These are phyloP conservation scores for Macroglossus sobrinus DNA, from an alignment of 2,113 vertebrate species.

Conservation along the genomic window DNA sequence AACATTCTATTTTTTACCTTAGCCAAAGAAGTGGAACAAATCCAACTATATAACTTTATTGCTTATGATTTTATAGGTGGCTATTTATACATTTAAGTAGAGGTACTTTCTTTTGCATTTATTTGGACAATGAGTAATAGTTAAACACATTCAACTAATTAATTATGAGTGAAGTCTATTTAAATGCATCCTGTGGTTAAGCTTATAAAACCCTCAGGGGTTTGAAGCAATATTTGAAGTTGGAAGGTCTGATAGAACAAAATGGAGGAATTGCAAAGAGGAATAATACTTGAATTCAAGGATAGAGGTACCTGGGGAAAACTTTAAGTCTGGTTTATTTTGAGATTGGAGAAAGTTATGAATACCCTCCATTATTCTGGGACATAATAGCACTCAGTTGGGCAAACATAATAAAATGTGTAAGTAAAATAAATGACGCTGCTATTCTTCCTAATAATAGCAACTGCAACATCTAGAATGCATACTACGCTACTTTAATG, in stretches of 20 bases:
- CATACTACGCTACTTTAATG: constrained; percentile 13
- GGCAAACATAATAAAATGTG: constrained; percentile 60
- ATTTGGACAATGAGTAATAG: constrained; percentile 54
- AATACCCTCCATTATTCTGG: constrained; percentile 61
- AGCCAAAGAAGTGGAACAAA: constrained; percentile 32
- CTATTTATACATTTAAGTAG: not conserved
- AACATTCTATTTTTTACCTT: constrained; percentile 59
- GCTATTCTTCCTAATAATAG: constrained; percentile 44
- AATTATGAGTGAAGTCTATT: constrained; percentile 63
- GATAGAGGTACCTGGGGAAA: constrained; percentile 23
- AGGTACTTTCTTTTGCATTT: constrained; percentile 55
- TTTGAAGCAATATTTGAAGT: constrained; percentile 62
- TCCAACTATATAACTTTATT: constrained; percentile 20
- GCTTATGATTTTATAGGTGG: constrained; percentile 35
- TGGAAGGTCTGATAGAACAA: constrained; percentile 44
- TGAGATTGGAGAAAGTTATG: constrained; percentile 46
- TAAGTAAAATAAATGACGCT: constrained; percentile 55
- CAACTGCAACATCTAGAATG: constrained; percentile 40
- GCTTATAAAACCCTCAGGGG: constrained; percentile 30
- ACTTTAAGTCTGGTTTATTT: constrained; percentile 60
- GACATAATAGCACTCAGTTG: constrained; percentile 49
- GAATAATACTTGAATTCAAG: constrained; percentile 60
- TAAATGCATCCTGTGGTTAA: constrained; percentile 40
- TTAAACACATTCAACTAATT: constrained; percentile 64
- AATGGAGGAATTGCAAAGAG: not conserved